phyloP scores from a whole-genome alignment of 2,888 invertebrate genomes.

The Phyllotreta cruciferae region DNA sequence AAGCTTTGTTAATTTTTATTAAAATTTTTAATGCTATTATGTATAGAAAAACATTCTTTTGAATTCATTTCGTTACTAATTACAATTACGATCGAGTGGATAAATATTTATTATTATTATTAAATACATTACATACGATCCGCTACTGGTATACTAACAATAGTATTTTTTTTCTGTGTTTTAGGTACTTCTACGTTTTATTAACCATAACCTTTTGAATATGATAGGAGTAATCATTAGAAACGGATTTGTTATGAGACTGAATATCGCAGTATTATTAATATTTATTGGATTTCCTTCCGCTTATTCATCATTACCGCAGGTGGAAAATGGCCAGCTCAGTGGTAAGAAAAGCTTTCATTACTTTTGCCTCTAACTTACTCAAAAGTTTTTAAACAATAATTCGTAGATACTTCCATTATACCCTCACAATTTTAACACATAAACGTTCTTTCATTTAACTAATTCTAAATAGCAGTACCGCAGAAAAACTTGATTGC shows the following conservation, averaged over 20 bases:
- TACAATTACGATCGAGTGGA: too few relatives aligned
- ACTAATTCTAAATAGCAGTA: too few relatives aligned
- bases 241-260: slow-evolving; percentile 1
- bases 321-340: background rate
- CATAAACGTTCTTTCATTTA: too few relatives aligned
- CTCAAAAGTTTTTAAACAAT: background rate
- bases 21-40: too few relatives aligned
- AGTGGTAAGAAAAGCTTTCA: background rate
- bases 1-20: too few relatives aligned
- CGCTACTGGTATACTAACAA: background rate
- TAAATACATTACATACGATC: background rate
- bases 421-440: too few relatives aligned
- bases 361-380: background rate
- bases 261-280: slow-evolving; percentile 3
- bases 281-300: slow-evolving; percentile 8
- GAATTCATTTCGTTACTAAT: too few relatives aligned
- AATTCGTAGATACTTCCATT: too few relatives aligned
- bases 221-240: slow-evolving; percentile 15
- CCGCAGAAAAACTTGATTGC: too few relatives aligned
- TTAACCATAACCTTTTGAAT: background rate
- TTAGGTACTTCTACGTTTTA: background rate
- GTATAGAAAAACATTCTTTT: too few relatives aligned
- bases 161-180: background rate
- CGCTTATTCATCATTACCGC: background rate
- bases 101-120: background rate